A percentile compares a stretch with the other conserved stretches of the same genome.
These are phyloP conservation scores for Drosophila diplacantha DNA, from an alignment of 2,888 invertebrate genomes.

Conservation along the genomic window DNA sequence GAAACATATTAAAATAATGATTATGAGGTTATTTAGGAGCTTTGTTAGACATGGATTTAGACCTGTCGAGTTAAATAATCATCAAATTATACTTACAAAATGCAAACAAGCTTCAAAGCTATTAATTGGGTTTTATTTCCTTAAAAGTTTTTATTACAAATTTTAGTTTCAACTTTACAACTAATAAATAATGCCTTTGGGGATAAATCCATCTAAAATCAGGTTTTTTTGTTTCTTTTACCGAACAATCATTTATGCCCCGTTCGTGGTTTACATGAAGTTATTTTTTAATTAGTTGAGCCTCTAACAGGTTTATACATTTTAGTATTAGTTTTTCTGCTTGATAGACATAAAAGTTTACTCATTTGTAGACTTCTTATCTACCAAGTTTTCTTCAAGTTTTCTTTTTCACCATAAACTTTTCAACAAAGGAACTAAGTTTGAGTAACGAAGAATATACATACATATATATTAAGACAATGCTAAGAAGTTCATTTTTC, in stretches of 20 bases:
- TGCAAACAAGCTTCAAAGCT: neutral
- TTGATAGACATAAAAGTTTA: neutral
- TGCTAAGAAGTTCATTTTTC: constrained; percentile 11
- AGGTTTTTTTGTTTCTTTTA: neutral
- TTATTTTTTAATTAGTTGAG: neutral
- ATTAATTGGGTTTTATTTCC: neutral
- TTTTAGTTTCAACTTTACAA: neutral
- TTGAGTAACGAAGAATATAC: neutral
- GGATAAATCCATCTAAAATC: neutral
- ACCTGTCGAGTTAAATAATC: neutral
- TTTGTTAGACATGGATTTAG: no score
- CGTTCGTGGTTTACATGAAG: neutral
- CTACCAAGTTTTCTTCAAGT: constrained; percentile 1
- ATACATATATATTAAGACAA: neutral
- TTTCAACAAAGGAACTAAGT: neutral
- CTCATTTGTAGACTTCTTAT: constrained; percentile 1
- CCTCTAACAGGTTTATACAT: neutral
- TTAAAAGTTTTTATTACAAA: neutral
- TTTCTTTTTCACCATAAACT: neutral
- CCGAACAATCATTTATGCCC: neutral
- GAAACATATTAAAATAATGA: neutral
- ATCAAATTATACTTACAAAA: neutral
- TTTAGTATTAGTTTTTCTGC: neutral
- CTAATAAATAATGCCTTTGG: neutral
- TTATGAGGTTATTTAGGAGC: neutral